Base-by-base conservation (phyloP, 2,888 invertebrate species). In the Cerastoderma edule region DNA sequence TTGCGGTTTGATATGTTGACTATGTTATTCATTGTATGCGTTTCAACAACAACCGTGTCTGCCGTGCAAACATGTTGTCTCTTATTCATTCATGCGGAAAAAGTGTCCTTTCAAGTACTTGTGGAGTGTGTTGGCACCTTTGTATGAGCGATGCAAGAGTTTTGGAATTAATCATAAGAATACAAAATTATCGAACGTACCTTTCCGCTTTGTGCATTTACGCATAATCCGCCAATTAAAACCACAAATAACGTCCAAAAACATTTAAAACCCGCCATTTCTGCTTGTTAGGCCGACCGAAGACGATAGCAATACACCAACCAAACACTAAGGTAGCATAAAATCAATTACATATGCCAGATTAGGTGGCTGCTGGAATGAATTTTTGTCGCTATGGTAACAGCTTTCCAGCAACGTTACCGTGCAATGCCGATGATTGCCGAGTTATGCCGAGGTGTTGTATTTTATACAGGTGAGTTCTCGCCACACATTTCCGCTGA, bases 311-410 rank as follows among this genome's bases (percentile, higher is more conserved):
- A n/a, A 48, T 48, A 6, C 4, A 10, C 5, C n/a, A 10, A 48
- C n/a, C 16, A 5, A 6, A 48, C 53, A 24, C 13, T 27, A 27
- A 39, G 39, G 39, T 60, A 39, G 22, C 35, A 60, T 39, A 60
- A 60, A 10, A 60, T 60, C 60, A 60, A 60, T 39, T 39, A 60
- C 60, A 60, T 60, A 35, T 60, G 60, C 68, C 65, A 65, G 63
- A 53, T 68, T 57, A 48, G 69, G 46, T 19, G 33, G 57, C 30
- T 65, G 70, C 67, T 60, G 63, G 30, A 33, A 35, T 64, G 57
- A 57, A 63, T 60, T 60, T 67, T 57, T 53, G 66, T 72, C 63
- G 35, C 67, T 28, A 67, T 70, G 63, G 66, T 10, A 50, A 76
- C 35, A 16, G 39, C 10, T 39, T 39, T 39, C 16, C 39, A 16